Evolutionary conservation across 2,888 invertebrate genomes (phyloP), one percentile per base, ranked within the genome.

Genomic region (Hypselothyrea guttata): DNA sequence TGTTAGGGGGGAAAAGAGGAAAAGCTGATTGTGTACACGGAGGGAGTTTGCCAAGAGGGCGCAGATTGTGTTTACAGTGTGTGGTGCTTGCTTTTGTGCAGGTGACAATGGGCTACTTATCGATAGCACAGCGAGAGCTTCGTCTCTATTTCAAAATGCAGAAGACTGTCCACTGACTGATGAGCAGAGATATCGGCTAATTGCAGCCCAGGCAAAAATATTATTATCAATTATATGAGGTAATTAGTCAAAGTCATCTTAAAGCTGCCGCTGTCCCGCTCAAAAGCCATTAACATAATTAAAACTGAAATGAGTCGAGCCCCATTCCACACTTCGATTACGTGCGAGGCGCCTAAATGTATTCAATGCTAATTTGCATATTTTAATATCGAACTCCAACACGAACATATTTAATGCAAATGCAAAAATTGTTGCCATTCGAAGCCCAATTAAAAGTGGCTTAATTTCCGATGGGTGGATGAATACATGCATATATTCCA

Each of bases 321-420:
- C 47, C 53, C 56, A 45, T 61, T 65, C 45, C 58, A 42, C 56
- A 55, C 53, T 63, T 68, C 79, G 68, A 71, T 68, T 78, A 71
- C 72, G 83, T 78, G 75, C 61, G 28, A 2, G 13, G 35, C 37
- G 52, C 63, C 78, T 60, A 60, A 75, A 42, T 58, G 64, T 56
- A 34, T 61, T 61, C 64, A 58, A 62, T 22, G 45, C 56, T 66
- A 52, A 81, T 84, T 78, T 84, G 70, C 78, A 78, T 78, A 84
- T 84, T 81, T 57, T 66, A 70, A 73, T 76, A 62, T 70, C 59
- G 62, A 49, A 40, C 45, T 70, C 59, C 60, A 49, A 40, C 45
- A 52, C 73, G 63, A 54, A 59, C 52, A 68, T n/a, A 41, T 41
- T 75, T 73, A 66, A 22, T 22, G 22, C 22, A 22, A 73, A 73